These are phyloP conservation scores for Scaptomyza flava DNA, from an alignment of 2,888 invertebrate species.

Conservation along the genomic window DNA sequence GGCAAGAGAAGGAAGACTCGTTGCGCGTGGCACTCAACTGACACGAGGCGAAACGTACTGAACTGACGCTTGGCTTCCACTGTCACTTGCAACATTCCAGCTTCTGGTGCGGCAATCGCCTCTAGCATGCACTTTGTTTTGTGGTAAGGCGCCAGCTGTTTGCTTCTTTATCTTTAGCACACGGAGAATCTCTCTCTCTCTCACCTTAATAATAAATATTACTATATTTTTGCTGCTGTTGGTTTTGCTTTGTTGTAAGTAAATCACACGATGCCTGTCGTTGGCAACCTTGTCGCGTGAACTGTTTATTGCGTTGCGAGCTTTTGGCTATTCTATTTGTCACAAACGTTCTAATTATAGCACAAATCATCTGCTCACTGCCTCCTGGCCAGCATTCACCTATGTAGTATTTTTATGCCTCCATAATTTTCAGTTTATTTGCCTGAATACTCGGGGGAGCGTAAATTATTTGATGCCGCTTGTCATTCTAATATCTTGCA, in stretches of 20 bases:
- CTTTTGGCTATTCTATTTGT: constrained; percentile 44
- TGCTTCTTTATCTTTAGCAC: constrained; percentile 46
- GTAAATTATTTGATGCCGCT: constrained; percentile 31
- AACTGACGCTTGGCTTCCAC: constrained; percentile 46
- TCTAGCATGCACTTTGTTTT: constrained; percentile 25
- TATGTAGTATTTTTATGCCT: constrained; percentile 16
- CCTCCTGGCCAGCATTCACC: constrained; percentile 21
- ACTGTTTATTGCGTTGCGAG: constrained; percentile 71
- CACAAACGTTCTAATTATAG: constrained; percentile 62
- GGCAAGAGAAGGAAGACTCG: constrained; percentile 29
- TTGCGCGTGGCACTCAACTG: constrained; percentile 53
- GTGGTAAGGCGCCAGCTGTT: constrained; percentile 20
- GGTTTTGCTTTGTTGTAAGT: constrained; percentile 39
- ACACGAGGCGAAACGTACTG: constrained; percentile 30
- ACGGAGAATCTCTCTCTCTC: constrained; percentile 28
- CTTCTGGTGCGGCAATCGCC: constrained; percentile 10
- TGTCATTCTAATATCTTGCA: constrained; percentile 50
- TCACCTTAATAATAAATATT: constrained; percentile 52
- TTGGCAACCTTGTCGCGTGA: constrained; percentile 71
- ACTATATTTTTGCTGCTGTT: background rate
- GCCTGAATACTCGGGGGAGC: constrained; percentile 32
- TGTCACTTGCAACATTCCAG: constrained; percentile 40
- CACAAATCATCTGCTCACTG: constrained; percentile 38
- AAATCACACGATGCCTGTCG: constrained; percentile 45
- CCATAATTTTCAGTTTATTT: constrained; percentile 56